Base-by-base conservation (phyloP, 2,113 vertebrate species). In the Burhinus oedicnemus region DNA sequence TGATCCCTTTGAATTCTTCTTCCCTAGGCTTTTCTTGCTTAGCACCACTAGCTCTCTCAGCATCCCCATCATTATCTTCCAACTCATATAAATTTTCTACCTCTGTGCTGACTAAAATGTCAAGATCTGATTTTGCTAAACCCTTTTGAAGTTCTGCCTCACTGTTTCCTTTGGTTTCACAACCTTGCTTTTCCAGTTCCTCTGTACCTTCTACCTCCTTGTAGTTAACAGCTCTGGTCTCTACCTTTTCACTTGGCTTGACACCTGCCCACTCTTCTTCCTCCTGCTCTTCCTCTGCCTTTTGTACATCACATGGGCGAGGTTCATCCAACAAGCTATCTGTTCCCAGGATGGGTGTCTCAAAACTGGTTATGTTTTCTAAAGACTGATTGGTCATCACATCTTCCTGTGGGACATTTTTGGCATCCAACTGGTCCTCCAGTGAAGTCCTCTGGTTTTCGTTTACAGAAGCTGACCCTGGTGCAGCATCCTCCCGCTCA, bases 181-280 rank as follows among this genome's bases (percentile, higher is more conserved):
- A 80, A 22, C 47, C 83, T 93, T 22, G 88, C 87, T 98, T 97
- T 95, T 98, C 96, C 94, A 78, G 76, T 57, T 97, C 83, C 87
- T 97, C 93, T 95, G 87, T 80, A 94, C 74, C 34, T 96, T 97
- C 94, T 97, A 97, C 44, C 55, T 94, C 84, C 83, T 94, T 71
- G 90, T 60, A 81, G 90, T 83, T 92, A 96, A 85, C 25, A 96
- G 42, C 69, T 97, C 71, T 71, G 93, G 65, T 97, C 61, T 98
- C 98, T 98, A 98, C 98, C 97, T 98, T 98, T 98, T 98, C 93
- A 97, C 62, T 96, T 78, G 97, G 83, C 87, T 98, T 94, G 97
- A 96, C 94, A 97, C 93, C 95, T 98, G 90, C 91, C 97, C 97
- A 95, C 61, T 97, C 72, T 83, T 95, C 93, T 93, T 97, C 93